Base-by-base conservation (phyloP, 1,140 invertebrate genomes). In the Chlorops oryzae region DNA sequence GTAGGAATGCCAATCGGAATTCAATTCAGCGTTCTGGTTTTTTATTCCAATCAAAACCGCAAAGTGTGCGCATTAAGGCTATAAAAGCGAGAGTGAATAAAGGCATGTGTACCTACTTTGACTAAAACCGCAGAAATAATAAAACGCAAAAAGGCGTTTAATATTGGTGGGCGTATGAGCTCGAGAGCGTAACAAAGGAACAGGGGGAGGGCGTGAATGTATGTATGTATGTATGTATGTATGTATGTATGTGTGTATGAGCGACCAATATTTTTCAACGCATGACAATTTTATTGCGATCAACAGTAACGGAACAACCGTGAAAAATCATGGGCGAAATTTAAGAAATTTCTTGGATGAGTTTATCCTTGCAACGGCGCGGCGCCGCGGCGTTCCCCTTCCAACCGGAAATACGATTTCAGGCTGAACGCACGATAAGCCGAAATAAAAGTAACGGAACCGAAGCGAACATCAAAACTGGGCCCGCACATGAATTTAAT, bases 401-500 rank as follows among this genome's bases (percentile, higher is more conserved):
- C n/a, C n/a, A 43, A 43, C 23, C 32, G 41, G 40, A 21, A 25
- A 24, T 21, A 21, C 17, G 40, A 24, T 23, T 32, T 9, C 28
- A 7, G 13, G 13, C 28, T 7, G 25, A 28, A 27, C 3, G 41
- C 41, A 27, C 41, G 25, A 28, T 23, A 27, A 27, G 24, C 24
- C 5, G 23, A 27, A 43, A 23, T 43, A 43, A 43, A 43, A 27
- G 41, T 43, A 23, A 43, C 23, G 25, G 23, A 43, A 43, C 41
- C 25, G 25, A 27, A 27, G 41, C 23, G 32, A 43, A 43, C 28
- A 32, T 32, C 28, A 32, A 32, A 32, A 10, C 9, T 32, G 28
- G 15, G 15, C 28, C 9, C 9, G 9, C 15, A 32, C 15, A 15
- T 15, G 28, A 32, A 32, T 32, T 32, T 32, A 32, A 32, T 32